Evolutionary conservation across 2,113 vertebrate genomes (phyloP), one percentile per base, ranked within the genome.

Genomic region (Corydoras maculifer): DNA sequence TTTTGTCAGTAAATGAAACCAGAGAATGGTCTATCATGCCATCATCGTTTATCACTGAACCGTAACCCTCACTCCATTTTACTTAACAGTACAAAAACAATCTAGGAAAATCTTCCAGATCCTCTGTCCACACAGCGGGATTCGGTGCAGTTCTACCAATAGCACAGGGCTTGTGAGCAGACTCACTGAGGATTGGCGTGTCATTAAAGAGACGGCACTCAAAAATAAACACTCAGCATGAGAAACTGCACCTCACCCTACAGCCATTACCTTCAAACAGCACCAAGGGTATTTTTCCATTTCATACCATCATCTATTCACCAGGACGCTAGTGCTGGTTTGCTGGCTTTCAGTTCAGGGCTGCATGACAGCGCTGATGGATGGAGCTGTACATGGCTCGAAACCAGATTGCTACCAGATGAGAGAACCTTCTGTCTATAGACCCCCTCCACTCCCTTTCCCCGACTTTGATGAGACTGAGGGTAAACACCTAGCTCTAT

Each of bases 321-420:
- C 76, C 78, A 51, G 67, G 59, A 75, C 71, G 11, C 81, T 83
- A 83, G 78, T 76, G 73, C 78, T 84, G 49, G 12, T 8, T 50
- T 50, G 14, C 65, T 3, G 13, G 51, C 61, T 61, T 63, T 32
- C 69, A 49, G 59, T 35, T n/a, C 58, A 64, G 58, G 55, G 11
- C 80, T 76, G 76, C 76, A 84, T 88, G 86, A 87, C 84, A 83
- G 84, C 84, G 81, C 82, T 91, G 87, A 91, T 89, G 85, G 83
- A 90, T 88, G 79, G 79, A 81, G 80, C 80, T 85, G 82, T 86
- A 83, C 81, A 75, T 58, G 82, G 73, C 79, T 85, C 75, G 69
- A 29, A 15, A 78, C 63, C 77, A 87, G 86, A 89, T 89, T 90
- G 86, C 82, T 88, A 87, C 87, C 89, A 91, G 86, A 91, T 89